phyloP scores from a whole-genome alignment of 2,888 invertebrate species.

The Mimas tiliae region DNA sequence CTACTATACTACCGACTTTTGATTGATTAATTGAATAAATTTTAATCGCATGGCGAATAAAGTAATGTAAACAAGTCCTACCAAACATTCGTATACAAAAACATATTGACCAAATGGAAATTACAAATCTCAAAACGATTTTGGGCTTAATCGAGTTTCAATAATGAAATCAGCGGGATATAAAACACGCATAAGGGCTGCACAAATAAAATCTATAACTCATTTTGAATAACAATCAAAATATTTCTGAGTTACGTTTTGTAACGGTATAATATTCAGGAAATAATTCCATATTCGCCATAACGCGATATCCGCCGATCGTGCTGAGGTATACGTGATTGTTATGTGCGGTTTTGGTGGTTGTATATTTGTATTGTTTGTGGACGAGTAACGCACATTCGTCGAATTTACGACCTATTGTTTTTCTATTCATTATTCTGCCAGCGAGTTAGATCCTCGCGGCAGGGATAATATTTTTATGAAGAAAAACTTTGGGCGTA shows the following conservation, averaged over 20 bases:
- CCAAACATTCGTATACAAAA: neutral
- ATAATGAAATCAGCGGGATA: slow-evolving; percentile 28
- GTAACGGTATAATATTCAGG: slow-evolving; percentile 54
- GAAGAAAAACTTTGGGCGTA: too few relatives aligned
- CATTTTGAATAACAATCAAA: slow-evolving; percentile 31
- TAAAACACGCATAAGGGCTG: slow-evolving; percentile 24
- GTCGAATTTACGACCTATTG: slow-evolving; percentile 58
- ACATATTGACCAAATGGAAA: slow-evolving; percentile 25
- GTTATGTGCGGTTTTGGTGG: slow-evolving; percentile 65
- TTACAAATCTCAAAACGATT: slow-evolving; percentile 27
- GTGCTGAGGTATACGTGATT: slow-evolving; percentile 63
- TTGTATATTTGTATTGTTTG: slow-evolving; percentile 75
- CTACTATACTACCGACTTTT: too few relatives aligned
- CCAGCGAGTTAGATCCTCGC: too few relatives aligned
- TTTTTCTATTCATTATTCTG: slow-evolving; percentile 69
- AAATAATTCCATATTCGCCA: slow-evolving; percentile 63
- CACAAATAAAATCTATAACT: slow-evolving; percentile 25
- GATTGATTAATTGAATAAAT: too few relatives aligned
- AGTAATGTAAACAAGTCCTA: slow-evolving; percentile 1
- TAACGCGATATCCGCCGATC: slow-evolving; percentile 41
- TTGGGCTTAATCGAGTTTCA: slow-evolving; percentile 28
- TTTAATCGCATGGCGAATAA: neutral
- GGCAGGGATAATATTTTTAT: too few relatives aligned
- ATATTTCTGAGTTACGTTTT: slow-evolving; percentile 27
- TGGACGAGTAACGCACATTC: slow-evolving; percentile 61